A percentile compares a stretch with the other conserved stretches of the same genome.
Conservation (phyloP, 2,797 vertebrate genomes). For the Knipowitschia caucasica region DNA sequence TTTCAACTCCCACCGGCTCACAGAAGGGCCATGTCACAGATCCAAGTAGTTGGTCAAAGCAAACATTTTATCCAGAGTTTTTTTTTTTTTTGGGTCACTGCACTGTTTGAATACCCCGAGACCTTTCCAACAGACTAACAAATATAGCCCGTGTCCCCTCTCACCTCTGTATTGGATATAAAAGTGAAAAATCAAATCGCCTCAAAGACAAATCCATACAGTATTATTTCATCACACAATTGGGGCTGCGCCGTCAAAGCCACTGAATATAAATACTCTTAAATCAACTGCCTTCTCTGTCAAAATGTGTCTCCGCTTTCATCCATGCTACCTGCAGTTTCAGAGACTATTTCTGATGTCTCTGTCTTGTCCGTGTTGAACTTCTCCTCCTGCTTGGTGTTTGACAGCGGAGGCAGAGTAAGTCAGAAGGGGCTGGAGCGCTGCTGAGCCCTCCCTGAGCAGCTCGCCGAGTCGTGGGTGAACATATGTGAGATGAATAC, state of each 20-base stretch:
- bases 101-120: constrained; percentile 26
- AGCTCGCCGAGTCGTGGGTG: constrained; percentile 58
- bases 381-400: constrained; percentile 43
- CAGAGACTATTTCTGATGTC: constrained; percentile 33
- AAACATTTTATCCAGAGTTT: constrained; percentile 45
- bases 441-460: constrained; percentile 45
- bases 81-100: constrained; percentile 42
- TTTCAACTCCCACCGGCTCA: constrained; percentile 57
- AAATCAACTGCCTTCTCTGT: constrained; percentile 55
- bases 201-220: constrained; percentile 10
- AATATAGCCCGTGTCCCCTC: constrained; percentile 27
- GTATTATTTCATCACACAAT: constrained; percentile 36
- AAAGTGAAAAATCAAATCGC: constrained; percentile 40
- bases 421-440: constrained; percentile 63
- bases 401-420: constrained; percentile 76
- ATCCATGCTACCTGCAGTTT: constrained; percentile 28
- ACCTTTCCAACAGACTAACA: constrained; percentile 58
- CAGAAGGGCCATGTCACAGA: constrained; percentile 34
- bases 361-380: constrained; percentile 38
- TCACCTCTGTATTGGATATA: constrained; percentile 30
- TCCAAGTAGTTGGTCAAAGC: constrained; percentile 47
- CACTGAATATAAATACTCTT: constrained; percentile 47
- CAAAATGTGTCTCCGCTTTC: constrained; percentile 21
- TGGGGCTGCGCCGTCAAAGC: constrained; percentile 40
- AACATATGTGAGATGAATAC: constrained; percentile 73